phyloP scores from a whole-genome alignment of 53 echinoderm and acorn worm genomes.

The Paracentrotus lividus region DNA sequence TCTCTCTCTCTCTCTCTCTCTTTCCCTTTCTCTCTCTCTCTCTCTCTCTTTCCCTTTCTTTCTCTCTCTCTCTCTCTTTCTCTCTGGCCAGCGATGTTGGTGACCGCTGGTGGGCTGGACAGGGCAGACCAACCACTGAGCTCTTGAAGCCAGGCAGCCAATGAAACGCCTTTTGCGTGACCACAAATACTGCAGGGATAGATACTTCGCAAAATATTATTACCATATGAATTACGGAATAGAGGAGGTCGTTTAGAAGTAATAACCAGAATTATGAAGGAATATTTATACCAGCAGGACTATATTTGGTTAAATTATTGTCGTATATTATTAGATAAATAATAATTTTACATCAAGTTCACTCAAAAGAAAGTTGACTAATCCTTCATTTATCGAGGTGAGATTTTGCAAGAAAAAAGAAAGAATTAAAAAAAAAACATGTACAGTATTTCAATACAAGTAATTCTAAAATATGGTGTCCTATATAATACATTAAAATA shows the following conservation, averaged over 20 bases:
- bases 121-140: constrained; percentile 42
- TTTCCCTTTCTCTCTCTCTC: background rate
- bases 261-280: background rate
- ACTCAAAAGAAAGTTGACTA: too few relatives aligned
- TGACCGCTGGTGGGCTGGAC: constrained; percentile 42
- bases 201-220: constrained; percentile 20
- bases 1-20: constrained; percentile 6
- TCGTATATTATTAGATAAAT: background rate
- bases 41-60: constrained; percentile 30
- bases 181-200: constrained; percentile 5
- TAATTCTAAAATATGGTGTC: too few relatives aligned
- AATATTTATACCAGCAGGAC: background rate
- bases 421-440: too few relatives aligned
- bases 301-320: background rate
- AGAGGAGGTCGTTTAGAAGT: background rate
- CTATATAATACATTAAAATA: too few relatives aligned
- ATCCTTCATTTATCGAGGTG: too few relatives aligned
- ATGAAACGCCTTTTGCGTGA: constrained; percentile 25
- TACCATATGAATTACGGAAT: constrained; percentile 34
- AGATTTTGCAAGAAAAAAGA: too few relatives aligned
- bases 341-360: background rate
- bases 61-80: constrained; percentile 9
- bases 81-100: background rate
- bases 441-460: too few relatives aligned
- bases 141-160: constrained; percentile 34